Evolutionary conservation across 2,113 vertebrate genomes (phyloP), one percentile per base, ranked within the genome.

Genomic region (Aegotheles bennettii): DNA sequence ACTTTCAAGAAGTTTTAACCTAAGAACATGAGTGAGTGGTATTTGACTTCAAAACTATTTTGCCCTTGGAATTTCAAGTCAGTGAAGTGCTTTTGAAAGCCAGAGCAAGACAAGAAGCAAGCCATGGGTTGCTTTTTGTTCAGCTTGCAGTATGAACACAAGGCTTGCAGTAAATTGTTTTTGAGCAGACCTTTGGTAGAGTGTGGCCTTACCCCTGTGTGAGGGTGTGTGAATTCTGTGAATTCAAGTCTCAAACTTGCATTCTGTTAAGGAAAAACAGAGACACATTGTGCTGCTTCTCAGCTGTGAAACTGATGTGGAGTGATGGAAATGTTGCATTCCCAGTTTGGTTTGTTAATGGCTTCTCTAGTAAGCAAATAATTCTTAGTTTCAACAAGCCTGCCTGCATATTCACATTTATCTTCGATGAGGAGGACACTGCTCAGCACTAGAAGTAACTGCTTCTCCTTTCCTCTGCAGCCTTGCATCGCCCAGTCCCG

Each of bases 401-500:
- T 73, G 51, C 15, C 35, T 69, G 47, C 18, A 6, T n/a, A 7
- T 57, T 60, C 9, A 16, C 29, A 70, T 43, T 16, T 59, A 15
- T 63, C 35, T 88, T 33, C 8, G 17, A 38, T 53, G 24, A 53
- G 26, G 28, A 26, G 17, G 28, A 31, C 48, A 35, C 4, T 59
- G 42, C 61, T 40, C 56, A 60, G 70, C 17, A 16, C 26, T 76
- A 51, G 24, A 76, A 91, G 29, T 71, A 71, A 89, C 70, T 61
- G 14, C 82, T 94, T 90, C 76, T 95, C 43, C 89, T 95, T 93
- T 88, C 8, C 31, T 33, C 79, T 88, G 75, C 95, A 99, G 99
- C 94, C 97, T 99, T 76, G 98, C 98, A 63, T 98, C 99, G 4
- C 94, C 98, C 85, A 99, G 99, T 93, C 99, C 99, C 8, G 89